phyloP scores from a whole-genome alignment of 1,140 invertebrate species.

The Acromyrmex heyeri region DNA sequence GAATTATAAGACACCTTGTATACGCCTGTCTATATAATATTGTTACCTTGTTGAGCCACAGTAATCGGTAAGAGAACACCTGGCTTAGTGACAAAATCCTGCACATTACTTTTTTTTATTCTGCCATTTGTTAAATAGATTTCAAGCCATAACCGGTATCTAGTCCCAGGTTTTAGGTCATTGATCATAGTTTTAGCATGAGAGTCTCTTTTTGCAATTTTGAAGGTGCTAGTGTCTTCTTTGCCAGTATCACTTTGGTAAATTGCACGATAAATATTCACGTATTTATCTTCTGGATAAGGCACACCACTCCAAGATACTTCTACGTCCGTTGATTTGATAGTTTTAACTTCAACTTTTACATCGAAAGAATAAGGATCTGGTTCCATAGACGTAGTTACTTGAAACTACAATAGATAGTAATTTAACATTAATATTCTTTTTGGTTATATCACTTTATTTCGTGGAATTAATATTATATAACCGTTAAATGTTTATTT shows the following conservation, averaged over 20 bases:
- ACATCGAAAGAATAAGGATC: slow-evolving; percentile 95
- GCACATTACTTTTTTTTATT: slow-evolving; percentile 95
- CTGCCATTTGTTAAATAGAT: slow-evolving; percentile 95
- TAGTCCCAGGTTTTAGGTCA: slow-evolving; percentile 93
- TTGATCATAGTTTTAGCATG: slow-evolving; percentile 90
- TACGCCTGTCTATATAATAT: background rate
- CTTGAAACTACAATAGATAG: slow-evolving; percentile 77
- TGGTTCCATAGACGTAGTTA: slow-evolving; percentile 82
- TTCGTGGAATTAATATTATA: background rate
- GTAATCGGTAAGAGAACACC: slow-evolving; percentile 88
- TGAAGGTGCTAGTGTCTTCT: slow-evolving; percentile 93
- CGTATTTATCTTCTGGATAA: slow-evolving; percentile 95
- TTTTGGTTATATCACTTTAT: background rate
- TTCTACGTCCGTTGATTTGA: slow-evolving; percentile 92
- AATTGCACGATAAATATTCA: slow-evolving; percentile 95
- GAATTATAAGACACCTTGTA: too few relatives aligned
- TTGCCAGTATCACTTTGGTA: slow-evolving; percentile 92
- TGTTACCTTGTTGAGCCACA: slow-evolving; percentile 86
- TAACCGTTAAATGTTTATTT: background rate
- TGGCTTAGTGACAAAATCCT: slow-evolving; percentile 95
- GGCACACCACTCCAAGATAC: slow-evolving; percentile 94
- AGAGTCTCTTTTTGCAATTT: slow-evolving; percentile 93
- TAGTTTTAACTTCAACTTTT: slow-evolving; percentile 90
- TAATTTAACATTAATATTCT: slow-evolving; percentile 24
- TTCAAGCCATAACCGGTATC: slow-evolving; percentile 95